These are phyloP conservation scores for Diadromus collaris DNA, from an alignment of 2,888 invertebrate genomes.

Conservation along the genomic window DNA sequence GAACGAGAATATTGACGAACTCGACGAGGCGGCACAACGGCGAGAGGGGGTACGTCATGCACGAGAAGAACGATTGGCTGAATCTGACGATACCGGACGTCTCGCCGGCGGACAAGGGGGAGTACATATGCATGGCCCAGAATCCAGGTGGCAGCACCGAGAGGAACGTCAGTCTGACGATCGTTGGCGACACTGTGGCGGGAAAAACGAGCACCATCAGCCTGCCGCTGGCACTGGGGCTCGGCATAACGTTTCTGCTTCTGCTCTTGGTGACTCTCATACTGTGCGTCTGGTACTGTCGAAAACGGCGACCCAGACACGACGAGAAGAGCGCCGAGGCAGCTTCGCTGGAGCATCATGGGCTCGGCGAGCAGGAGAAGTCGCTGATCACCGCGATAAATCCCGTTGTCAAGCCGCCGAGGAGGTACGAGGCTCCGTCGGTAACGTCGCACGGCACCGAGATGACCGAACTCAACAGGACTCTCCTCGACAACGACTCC, in stretches of 20 bases:
- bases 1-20: conserved; percentile 71
- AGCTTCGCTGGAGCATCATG: conserved; percentile 88
- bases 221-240: conserved; percentile 80
- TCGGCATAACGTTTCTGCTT: conserved; percentile 81
- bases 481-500: conserved; percentile 90
- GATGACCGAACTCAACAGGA: conserved; percentile 91
- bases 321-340: conserved; percentile 83
- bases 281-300: conserved; percentile 83
- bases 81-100: conserved; percentile 86
- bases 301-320: conserved; percentile 81
- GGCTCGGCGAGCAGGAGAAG: conserved; percentile 92
- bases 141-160: conserved; percentile 91
- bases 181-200: conserved; percentile 76
- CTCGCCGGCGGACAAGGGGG: conserved; percentile 85
- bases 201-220: conserved; percentile 74
- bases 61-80: conserved; percentile 75
- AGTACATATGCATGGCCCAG: conserved; percentile 90
- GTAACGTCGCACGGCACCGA: conserved; percentile 89
- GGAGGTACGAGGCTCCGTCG: conserved; percentile 88
- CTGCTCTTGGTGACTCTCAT: conserved; percentile 80
- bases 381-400: conserved; percentile 92
- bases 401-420: conserved; percentile 91
- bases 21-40: conserved; percentile 73
- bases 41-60: conserved; percentile 79
- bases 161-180: conserved; percentile 86